phyloP scores from a whole-genome alignment of 2,113 vertebrate genomes.

The Rhea pennata region DNA sequence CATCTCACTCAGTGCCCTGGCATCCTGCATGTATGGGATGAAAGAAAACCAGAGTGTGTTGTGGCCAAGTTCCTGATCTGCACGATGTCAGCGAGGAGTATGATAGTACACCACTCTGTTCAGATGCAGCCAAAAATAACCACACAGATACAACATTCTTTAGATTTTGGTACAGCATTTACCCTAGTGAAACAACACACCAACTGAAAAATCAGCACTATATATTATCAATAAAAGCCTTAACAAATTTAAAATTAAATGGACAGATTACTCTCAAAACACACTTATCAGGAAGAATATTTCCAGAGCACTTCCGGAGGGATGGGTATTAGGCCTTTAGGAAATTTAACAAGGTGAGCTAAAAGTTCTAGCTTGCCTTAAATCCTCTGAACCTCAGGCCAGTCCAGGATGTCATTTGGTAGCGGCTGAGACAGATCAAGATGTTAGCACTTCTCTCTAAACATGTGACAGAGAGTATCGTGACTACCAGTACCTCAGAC shows the following conservation, averaged over 20 bases:
- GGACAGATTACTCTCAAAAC: background rate
- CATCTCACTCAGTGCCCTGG: background rate
- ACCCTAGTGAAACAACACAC: background rate
- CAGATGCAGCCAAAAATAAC: background rate
- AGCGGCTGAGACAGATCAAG: background rate
- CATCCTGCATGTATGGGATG: background rate
- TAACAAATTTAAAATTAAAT: background rate
- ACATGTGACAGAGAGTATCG: background rate
- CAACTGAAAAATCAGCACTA: background rate
- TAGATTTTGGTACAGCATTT: background rate
- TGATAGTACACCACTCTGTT: background rate
- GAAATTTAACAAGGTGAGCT: background rate
- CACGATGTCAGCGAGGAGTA: background rate
- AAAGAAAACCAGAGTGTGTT: background rate
- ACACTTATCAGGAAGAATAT: background rate
- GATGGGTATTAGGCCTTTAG: background rate
- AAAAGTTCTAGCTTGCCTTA: background rate
- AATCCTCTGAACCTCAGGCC: background rate
- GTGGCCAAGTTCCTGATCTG: background rate
- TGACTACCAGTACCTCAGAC: background rate
- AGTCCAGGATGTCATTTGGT: conserved; percentile 11
- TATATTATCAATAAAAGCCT: background rate
- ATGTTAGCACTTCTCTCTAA: background rate
- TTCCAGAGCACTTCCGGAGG: background rate
- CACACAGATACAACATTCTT: background rate